Evolutionary conservation across 2,113 vertebrate genomes (phyloP).

Genomic region (Istiophorus platypterus): DNA sequence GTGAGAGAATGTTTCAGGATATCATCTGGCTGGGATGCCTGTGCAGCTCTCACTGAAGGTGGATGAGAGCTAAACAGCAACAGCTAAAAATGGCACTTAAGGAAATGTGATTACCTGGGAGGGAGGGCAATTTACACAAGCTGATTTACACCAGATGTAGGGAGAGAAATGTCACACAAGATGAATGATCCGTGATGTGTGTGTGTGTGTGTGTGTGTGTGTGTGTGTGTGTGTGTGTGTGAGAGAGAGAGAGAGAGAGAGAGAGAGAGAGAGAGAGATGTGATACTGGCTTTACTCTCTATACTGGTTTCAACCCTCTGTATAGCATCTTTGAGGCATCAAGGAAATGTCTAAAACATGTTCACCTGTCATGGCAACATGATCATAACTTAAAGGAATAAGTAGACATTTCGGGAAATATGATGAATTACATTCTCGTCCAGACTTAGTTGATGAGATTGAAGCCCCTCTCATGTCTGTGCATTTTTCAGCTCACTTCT

Average conservation of each 20-base stretch:
- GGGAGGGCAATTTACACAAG: slow-evolving; percentile 31
- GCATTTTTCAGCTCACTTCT: background rate
- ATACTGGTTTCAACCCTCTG: background rate
- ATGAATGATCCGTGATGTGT: slow-evolving; percentile 31
- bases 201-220: background rate
- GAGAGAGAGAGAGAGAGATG: slow-evolving; percentile 1
- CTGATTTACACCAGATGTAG: slow-evolving; percentile 1
- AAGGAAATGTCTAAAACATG: background rate
- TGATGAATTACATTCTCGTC: background rate
- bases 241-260: background rate
- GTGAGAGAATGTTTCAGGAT: slow-evolving; percentile 5
- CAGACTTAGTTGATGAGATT: background rate
- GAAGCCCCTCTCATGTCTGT: background rate
- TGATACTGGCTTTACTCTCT: background rate
- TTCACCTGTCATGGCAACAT: background rate
- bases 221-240: background rate
- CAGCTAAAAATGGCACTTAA: slow-evolving; percentile 13
- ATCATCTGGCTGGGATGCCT: background rate
- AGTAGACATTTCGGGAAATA: background rate
- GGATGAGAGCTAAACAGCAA: slow-evolving; percentile 16
- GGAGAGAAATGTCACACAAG: slow-evolving; percentile 35
- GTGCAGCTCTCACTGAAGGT: slow-evolving; percentile 1
- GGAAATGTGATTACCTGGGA: slow-evolving; percentile 15
- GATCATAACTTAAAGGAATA: background rate
- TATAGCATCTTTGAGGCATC: background rate